These are phyloP conservation scores for Malurus melanocephalus DNA, from an alignment of 2,113 vertebrate genomes.

Conservation along the genomic window DNA sequence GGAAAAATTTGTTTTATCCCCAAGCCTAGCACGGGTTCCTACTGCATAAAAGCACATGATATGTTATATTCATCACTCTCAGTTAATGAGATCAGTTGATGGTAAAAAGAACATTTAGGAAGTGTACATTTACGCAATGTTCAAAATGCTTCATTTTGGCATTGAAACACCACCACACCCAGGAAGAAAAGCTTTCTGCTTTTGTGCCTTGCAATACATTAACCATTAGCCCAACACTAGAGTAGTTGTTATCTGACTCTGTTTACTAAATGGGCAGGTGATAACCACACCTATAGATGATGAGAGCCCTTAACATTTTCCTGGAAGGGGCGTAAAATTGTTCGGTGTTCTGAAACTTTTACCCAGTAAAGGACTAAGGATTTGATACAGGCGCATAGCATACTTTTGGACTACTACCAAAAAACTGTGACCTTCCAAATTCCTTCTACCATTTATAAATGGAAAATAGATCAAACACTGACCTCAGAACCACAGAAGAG, in stretches of 20 bases:
- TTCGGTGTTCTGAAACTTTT: not conserved
- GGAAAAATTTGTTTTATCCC: not conserved
- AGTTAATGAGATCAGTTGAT: not conserved
- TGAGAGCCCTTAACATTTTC: not conserved
- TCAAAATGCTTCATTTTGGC: not conserved
- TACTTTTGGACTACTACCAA: not conserved
- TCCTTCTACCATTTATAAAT: not conserved
- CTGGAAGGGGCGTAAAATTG: not conserved
- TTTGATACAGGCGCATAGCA: not conserved
- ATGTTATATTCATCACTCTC: not conserved
- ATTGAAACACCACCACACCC: not conserved
- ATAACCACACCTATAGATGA: not conserved
- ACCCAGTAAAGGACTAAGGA: not conserved
- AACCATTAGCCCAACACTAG: not conserved
- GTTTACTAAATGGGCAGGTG: conserved; percentile 25
- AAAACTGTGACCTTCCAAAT: fast-evolving
- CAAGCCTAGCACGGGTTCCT: not conserved
- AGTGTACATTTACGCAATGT: not conserved
- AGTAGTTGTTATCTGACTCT: not conserved
- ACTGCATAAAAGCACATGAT: not conserved
- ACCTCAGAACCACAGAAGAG: not conserved
- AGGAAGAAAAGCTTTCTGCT: not conserved
- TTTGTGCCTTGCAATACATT: not conserved
- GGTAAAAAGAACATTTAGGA: not conserved
- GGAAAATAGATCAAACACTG: not conserved